phyloP scores from a whole-genome alignment of 92 coral and sea anemone genomes.

The Scolanthus callimorphus region DNA sequence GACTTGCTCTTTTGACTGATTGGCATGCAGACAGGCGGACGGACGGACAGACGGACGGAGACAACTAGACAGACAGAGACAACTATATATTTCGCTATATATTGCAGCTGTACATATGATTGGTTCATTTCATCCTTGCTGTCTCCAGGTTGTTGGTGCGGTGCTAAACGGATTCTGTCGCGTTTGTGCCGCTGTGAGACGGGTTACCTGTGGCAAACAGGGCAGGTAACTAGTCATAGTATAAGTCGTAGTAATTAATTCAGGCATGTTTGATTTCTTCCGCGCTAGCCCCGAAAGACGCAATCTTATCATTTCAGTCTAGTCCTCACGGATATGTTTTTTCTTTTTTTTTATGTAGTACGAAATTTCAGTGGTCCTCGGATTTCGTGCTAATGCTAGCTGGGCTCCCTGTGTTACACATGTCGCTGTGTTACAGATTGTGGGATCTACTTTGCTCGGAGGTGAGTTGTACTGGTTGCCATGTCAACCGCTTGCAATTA shows the following conservation, averaged over 20 bases:
- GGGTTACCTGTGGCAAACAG: background rate
- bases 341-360: too few relatives aligned
- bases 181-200: conserved; percentile 48
- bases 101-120: too few relatives aligned
- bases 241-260: background rate
- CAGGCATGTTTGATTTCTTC: background rate
- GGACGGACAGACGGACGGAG: too few relatives aligned
- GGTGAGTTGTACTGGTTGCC: too few relatives aligned
- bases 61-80: too few relatives aligned
- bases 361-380: conserved; percentile 52
- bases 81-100: too few relatives aligned
- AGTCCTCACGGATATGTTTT: too few relatives aligned
- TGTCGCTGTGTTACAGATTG: conserved; percentile 41
- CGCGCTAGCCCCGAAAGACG: background rate
- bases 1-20: too few relatives aligned
- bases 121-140: too few relatives aligned
- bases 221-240: conserved; percentile 4
- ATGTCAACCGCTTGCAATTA: too few relatives aligned
- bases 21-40: too few relatives aligned
- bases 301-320: too few relatives aligned
- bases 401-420: conserved; percentile 44
- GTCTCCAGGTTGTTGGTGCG: conserved; percentile 39
- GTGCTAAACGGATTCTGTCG: conserved; percentile 61
- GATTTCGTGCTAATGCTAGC: conserved; percentile 56
- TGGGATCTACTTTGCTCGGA: conserved; percentile 60